Conservation (phyloP, 2,888 invertebrate species). For the Tineola bisselliella region DNA sequence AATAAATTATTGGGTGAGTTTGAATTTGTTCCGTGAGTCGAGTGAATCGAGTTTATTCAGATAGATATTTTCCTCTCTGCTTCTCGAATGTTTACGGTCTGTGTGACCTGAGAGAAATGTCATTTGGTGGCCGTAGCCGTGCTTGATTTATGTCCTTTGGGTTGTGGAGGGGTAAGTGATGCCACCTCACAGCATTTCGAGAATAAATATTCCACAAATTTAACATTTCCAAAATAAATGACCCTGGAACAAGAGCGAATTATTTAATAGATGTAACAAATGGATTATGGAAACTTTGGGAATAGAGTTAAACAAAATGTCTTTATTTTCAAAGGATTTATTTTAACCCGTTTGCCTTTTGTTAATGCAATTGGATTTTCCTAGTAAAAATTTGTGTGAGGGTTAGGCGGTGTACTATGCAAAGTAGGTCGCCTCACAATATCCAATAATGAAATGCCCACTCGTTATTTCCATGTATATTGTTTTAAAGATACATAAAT, state of each 20-base stretch:
- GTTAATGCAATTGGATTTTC: too few species aligned
- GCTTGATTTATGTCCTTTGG: background rate
- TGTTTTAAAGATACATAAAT: background rate
- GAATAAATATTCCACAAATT: background rate
- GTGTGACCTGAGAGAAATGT: background rate
- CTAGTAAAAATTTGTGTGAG: background rate
- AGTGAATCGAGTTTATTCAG: background rate
- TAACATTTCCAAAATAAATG: too few species aligned
- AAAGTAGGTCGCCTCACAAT: background rate
- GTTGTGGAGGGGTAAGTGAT: background rate
- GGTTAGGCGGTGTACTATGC: background rate
- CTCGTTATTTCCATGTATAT: background rate
- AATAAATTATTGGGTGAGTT: background rate
- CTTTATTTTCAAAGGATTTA: too few species aligned
- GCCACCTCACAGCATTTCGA: background rate
- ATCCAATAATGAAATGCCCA: background rate
- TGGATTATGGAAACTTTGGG: too few species aligned
- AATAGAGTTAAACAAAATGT: too few species aligned
- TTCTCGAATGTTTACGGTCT: background rate
- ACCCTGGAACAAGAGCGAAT: background rate
- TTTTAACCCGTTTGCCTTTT: too few species aligned
- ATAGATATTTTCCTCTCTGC: background rate
- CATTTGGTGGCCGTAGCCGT: background rate
- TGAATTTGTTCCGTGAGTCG: background rate
- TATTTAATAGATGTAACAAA: background rate